phyloP scores from a whole-genome alignment of 2,113 vertebrate genomes.

The Alouatta palliata region DNA sequence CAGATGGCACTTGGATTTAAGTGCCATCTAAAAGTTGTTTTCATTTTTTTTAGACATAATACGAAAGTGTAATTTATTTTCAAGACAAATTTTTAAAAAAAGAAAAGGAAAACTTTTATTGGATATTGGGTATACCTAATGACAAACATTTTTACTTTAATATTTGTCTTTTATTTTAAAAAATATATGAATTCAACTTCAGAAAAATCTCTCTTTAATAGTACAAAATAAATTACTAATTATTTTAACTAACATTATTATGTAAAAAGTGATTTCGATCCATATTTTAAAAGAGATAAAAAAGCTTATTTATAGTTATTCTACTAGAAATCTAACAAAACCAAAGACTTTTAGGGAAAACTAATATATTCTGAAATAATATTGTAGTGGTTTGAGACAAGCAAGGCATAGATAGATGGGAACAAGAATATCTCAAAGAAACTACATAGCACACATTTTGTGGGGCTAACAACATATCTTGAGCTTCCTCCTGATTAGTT shows the following conservation, averaged over 20 bases:
- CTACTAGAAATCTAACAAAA: background rate
- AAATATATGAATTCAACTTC: background rate
- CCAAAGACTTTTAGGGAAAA: background rate
- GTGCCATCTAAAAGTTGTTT: slow-evolving; percentile 75
- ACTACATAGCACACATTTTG: background rate
- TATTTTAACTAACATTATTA: background rate
- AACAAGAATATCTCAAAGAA: background rate
- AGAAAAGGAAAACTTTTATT: background rate
- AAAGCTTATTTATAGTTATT: background rate
- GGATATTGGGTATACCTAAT: background rate
- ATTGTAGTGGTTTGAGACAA: background rate
- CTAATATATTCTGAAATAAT: background rate
- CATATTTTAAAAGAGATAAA: background rate
- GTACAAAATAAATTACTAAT: background rate
- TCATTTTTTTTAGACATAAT: slow-evolving; percentile 70
- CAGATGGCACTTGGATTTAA: slow-evolving; percentile 70
- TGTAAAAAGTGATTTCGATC: background rate
- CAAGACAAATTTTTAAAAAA: slow-evolving; percentile 34
- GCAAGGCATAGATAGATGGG: background rate
- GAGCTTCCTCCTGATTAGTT: background rate
- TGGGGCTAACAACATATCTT: background rate
- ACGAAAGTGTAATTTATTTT: slow-evolving; percentile 75
- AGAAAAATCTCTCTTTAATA: background rate
- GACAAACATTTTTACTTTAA: background rate
- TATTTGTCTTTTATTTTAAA: background rate